A percentile compares a stretch with the other conserved stretches of the same genome.
phyloP scores from a whole-genome alignment of 2,113 vertebrate species.

The Micromys minutus region DNA sequence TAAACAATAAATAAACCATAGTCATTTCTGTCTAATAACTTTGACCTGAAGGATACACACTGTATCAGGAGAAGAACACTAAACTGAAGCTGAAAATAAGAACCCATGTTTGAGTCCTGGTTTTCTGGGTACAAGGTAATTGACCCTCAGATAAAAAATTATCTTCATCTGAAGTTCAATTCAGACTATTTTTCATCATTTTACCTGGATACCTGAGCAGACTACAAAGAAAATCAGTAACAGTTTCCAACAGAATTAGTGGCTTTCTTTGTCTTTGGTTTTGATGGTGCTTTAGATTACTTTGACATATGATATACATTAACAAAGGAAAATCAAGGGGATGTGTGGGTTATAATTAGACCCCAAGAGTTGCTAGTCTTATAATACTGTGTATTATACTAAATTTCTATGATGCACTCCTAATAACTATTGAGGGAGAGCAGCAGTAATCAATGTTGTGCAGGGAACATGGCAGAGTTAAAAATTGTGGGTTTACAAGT shows the following conservation, averaged over 20 bases:
- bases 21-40: not conserved
- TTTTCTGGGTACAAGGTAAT: too few relatives aligned
- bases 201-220: not conserved
- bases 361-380: constrained; percentile 45
- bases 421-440: constrained; percentile 55
- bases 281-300: constrained; percentile 24
- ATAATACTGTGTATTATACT: constrained; percentile 29
- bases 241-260: not conserved
- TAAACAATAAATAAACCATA: not conserved
- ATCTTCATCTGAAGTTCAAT: not conserved
- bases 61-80: not conserved
- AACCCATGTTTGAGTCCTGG: not conserved
- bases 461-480: constrained; percentile 37
- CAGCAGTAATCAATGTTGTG: constrained; percentile 45
- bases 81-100: not conserved
- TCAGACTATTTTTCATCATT: not conserved
- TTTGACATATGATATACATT: constrained; percentile 25
- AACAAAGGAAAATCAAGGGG: constrained; percentile 45
- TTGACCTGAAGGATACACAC: not conserved
- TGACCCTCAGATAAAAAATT: not conserved
- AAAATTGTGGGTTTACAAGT: constrained; percentile 20
- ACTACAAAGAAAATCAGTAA: not conserved
- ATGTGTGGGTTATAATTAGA: not conserved
- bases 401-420: constrained; percentile 44
- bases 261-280: constrained; percentile 55